Evolutionary conservation across 2,797 vertebrate genomes (phyloP), one percentile per base, ranked within the genome.

Genomic region (Poeciliopsis gracilis): DNA sequence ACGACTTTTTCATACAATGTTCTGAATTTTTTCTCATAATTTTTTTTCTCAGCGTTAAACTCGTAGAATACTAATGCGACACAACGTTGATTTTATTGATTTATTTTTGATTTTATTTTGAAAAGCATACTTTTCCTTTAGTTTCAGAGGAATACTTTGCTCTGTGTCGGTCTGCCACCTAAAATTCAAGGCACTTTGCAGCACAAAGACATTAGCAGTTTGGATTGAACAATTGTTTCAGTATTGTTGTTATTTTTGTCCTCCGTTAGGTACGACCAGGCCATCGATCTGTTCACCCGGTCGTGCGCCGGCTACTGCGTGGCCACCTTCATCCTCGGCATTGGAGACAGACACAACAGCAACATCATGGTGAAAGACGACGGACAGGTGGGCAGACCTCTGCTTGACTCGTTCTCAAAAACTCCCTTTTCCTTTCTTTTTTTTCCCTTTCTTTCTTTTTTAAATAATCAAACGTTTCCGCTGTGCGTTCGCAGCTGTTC

Each of bases 301-400:
- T 97, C 96, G 0, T 97, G 96, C 36, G 96, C 96, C 1, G 96
- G 96, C 51, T 97, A 97, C 88, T 97, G 96, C 83, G 96, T 97
- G 38, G 96, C 96, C 80, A 97, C 96, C 11, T 97, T 97, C 78
- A 96, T 97, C 88, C 90, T 97, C 84, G 96, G 96, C 75, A 97
- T 97, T 3, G 96, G 96, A 0, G 96, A 97, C 88, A 79, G 96
- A 80, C 96, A 97, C 93, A 97, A 97, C 76, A 97, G 96, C 90
- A 97, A 97, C 93, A 97, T 97, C 55, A 97, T 97, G 96, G 96
- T 97, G 71, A 97, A 97, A 89, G 96, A 97, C 13, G 95, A 97
- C 0, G 96, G 96, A 76, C 96, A 97, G 96, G 96, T 97, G 84
- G 13, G 51, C 74, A 51, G 7, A 18, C 18, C 47, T 45, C 5